Evolutionary conservation across 2,888 invertebrate species (phyloP).

Genomic region (Trichogramma dendrolimi): DNA sequence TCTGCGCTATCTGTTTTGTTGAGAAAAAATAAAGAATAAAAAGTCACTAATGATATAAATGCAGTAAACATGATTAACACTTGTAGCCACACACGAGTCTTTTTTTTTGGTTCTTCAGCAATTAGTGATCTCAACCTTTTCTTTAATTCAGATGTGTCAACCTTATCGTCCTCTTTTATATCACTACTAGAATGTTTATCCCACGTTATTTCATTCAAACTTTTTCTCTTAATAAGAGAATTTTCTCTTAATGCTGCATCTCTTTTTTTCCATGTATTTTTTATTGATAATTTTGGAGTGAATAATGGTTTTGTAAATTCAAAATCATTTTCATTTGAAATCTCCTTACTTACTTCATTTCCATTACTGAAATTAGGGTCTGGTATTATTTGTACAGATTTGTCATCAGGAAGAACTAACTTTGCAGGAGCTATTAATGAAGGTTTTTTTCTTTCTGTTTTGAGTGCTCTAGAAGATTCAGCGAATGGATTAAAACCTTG

Average conservation of each 20-base stretch:
- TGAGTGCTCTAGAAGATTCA: not conserved
- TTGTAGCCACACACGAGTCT: slow-evolving; percentile 4
- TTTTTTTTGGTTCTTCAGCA: slow-evolving; percentile 13
- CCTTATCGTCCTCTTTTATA: not conserved
- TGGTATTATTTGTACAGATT: not conserved
- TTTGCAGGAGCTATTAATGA: slow-evolving; percentile 15
- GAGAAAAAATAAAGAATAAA: slow-evolving; percentile 18
- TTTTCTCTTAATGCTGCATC: not conserved
- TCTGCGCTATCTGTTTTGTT: slow-evolving; percentile 23
- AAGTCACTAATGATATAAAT: slow-evolving; percentile 20
- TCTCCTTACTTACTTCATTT: not conserved
- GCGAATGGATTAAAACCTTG: not conserved
- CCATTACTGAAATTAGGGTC: not conserved
- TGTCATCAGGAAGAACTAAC: slow-evolving; percentile 6
- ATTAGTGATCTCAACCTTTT: slow-evolving; percentile 33
- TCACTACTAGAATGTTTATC: not conserved
- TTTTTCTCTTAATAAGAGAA: not conserved
- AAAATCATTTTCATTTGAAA: not conserved
- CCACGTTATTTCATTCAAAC: not conserved
- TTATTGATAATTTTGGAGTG: not conserved
- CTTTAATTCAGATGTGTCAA: slow-evolving; percentile 23
- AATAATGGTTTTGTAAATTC: slow-evolving; percentile 7
- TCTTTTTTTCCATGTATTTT: not conserved
- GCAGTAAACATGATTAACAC: slow-evolving; percentile 25
- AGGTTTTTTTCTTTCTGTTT: not conserved